These are phyloP conservation scores for Drosophila erecta DNA, from an alignment of 1,140 invertebrate species.

Conservation along the genomic window DNA sequence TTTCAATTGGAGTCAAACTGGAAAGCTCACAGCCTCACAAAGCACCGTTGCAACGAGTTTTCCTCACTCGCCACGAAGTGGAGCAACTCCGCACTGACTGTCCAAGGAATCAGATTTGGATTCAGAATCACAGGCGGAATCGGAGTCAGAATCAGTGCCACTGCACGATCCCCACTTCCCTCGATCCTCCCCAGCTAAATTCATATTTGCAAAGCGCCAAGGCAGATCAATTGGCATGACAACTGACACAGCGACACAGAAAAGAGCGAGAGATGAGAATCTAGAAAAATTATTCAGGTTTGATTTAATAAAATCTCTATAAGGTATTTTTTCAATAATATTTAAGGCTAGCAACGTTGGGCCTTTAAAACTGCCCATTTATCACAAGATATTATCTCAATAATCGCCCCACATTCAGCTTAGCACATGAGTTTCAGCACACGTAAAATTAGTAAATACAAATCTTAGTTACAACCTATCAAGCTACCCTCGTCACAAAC, in stretches of 20 bases:
- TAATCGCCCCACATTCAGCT: too few species aligned
- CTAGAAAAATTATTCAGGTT: too few species aligned
- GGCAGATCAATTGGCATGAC: slow-evolving; percentile 71
- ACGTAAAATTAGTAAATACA: too few species aligned
- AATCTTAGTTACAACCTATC: slow-evolving; percentile 1
- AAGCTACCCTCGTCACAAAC: slow-evolving; percentile 25
- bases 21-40: slow-evolving; percentile 36
- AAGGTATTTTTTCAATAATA: too few species aligned
- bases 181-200: slow-evolving; percentile 18
- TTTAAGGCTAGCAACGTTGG: too few species aligned
- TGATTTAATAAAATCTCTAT: too few species aligned
- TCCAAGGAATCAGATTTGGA: slow-evolving; percentile 49
- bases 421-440: too few species aligned
- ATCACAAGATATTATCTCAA: too few species aligned
- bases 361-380: too few species aligned
- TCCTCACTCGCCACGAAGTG: slow-evolving; percentile 50
- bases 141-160: slow-evolving; percentile 14
- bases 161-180: background rate
- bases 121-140: slow-evolving; percentile 15
- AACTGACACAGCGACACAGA: slow-evolving; percentile 55
- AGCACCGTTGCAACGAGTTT: slow-evolving; percentile 71
- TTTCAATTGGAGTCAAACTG: slow-evolving; percentile 55
- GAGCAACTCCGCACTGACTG: slow-evolving; percentile 43
- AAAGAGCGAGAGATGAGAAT: slow-evolving; percentile 9
- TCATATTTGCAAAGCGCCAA: slow-evolving; percentile 64